A percentile compares a stretch with the other conserved stretches of the same genome.
phyloP scores from a whole-genome alignment of 2,888 invertebrate genomes.

The Hirtodrosophila trivittata region DNA sequence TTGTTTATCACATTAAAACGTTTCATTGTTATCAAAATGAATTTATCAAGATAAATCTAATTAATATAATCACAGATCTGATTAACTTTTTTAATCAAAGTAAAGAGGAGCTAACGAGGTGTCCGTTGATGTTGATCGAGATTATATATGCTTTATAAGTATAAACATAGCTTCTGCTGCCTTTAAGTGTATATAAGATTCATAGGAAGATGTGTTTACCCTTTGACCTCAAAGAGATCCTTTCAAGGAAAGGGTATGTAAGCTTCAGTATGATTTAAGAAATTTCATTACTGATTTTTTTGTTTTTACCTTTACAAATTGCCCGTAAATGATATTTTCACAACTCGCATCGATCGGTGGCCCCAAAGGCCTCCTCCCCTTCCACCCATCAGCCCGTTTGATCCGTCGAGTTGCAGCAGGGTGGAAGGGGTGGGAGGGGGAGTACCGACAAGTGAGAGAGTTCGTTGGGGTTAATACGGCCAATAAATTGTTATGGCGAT shows the following conservation, averaged over 20 bases:
- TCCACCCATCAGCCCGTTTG: constrained; percentile 8
- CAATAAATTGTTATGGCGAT: constrained; percentile 77
- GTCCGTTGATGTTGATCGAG: not conserved
- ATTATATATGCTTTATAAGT: not conserved
- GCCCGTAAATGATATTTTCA: constrained; percentile 81
- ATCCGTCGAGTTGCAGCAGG: no score
- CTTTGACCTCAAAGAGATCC: no score
- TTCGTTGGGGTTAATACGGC: constrained; percentile 74
- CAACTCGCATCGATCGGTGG: constrained; percentile 80
- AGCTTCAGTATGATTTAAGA: constrained; percentile 5
- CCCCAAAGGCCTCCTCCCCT: constrained; percentile 28
- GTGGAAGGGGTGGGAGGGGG: constrained; percentile 7
- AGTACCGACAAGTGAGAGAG: constrained; percentile 66
- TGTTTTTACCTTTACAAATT: constrained; percentile 70
- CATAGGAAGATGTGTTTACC: no score
- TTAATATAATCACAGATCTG: no score
- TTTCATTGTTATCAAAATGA: no score
- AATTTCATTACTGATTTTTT: constrained; percentile 2
- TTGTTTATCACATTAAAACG: no score
- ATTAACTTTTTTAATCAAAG: no score
- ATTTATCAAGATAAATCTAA: no score
- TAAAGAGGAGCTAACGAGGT: no score
- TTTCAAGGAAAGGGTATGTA: constrained; percentile 19
- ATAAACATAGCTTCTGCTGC: no score
- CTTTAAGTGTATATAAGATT: no score